Evolutionary conservation across 1,140 invertebrate species (phyloP).

Genomic region (Drosophila truncata): DNA sequence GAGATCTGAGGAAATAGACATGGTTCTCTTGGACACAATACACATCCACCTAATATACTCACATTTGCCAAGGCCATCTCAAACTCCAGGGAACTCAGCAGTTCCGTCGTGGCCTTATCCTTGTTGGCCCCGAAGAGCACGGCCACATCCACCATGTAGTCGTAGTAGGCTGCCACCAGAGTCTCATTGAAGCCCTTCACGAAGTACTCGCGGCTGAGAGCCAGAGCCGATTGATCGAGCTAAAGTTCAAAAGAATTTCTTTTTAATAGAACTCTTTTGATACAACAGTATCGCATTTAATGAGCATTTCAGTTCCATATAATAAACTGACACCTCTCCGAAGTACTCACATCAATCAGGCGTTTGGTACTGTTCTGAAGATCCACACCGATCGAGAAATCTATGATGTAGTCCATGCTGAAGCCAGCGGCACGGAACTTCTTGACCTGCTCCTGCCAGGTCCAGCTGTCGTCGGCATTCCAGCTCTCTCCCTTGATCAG

Average conservation of each 20-base stretch:
- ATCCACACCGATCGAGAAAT: conserved; percentile 95
- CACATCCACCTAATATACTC: conserved; percentile 25
- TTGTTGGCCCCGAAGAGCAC: conserved; percentile 93
- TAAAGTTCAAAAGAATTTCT: conserved; percentile 79
- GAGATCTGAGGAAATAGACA: conserved; percentile 89
- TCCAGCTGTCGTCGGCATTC: conserved; percentile 89
- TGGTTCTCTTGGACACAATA: not conserved
- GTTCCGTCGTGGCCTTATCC: conserved; percentile 89
- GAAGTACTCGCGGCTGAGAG: conserved; percentile 95
- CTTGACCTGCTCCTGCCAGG: conserved; percentile 94
- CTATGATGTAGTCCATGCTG: conserved; percentile 96
- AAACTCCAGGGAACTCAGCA: conserved; percentile 94
- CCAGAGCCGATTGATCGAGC: conserved; percentile 96
- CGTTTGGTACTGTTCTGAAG: conserved; percentile 95
- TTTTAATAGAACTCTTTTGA: not conserved
- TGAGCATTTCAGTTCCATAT: too few relatives aligned
- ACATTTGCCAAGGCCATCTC: conserved; percentile 98
- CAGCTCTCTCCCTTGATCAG: conserved; percentile 92
- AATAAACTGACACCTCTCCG: not conserved
- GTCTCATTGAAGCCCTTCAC: conserved; percentile 93
- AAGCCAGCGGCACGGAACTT: conserved; percentile 92
- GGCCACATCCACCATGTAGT: conserved; percentile 95
- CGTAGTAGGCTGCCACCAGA: conserved; percentile 92
- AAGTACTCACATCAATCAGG: conserved; percentile 93
- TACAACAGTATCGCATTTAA: too few relatives aligned